These are phyloP conservation scores for Echiichthys vipera DNA, from an alignment of 2,797 vertebrate species.

Conservation along the genomic window DNA sequence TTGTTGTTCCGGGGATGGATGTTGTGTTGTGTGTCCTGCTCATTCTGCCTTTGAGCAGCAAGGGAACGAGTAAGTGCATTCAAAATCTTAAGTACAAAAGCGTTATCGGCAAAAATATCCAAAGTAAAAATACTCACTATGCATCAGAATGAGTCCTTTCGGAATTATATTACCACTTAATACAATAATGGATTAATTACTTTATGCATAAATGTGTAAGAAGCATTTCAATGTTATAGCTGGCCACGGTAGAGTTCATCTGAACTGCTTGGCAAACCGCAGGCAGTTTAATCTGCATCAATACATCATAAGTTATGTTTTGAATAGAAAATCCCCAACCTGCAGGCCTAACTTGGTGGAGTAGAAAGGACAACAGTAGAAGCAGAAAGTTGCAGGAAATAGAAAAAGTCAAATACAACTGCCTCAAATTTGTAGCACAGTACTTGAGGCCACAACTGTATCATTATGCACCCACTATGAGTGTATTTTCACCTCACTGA, in stretches of 20 bases:
- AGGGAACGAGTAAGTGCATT: too few relatives aligned
- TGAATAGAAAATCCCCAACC: too few relatives aligned
- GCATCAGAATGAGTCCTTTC: not conserved
- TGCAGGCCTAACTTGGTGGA: not conserved
- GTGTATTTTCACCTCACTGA: conserved; percentile 1
- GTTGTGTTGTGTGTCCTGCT: too few relatives aligned
- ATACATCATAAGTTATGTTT: not conserved
- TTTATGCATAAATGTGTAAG: not conserved
- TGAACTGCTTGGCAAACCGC: not conserved
- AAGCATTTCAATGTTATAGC: conserved; percentile 1
- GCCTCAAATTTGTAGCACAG: not conserved
- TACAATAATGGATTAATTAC: not conserved
- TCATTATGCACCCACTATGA: too few relatives aligned
- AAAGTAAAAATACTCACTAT: not conserved
- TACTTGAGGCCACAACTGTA: too few relatives aligned
- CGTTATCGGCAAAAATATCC: not conserved
- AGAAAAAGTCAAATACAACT: not conserved
- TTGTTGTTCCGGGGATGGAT: too few relatives aligned
- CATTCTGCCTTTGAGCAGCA: too few relatives aligned
- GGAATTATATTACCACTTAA: not conserved
- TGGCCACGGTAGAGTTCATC: not conserved
- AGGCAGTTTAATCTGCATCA: not conserved
- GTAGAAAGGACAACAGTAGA: too few relatives aligned
- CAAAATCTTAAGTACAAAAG: not conserved
- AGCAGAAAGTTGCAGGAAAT: not conserved